Evolutionary conservation across 2,797 vertebrate genomes (phyloP).

Genomic region (Molossus molossus): DNA sequence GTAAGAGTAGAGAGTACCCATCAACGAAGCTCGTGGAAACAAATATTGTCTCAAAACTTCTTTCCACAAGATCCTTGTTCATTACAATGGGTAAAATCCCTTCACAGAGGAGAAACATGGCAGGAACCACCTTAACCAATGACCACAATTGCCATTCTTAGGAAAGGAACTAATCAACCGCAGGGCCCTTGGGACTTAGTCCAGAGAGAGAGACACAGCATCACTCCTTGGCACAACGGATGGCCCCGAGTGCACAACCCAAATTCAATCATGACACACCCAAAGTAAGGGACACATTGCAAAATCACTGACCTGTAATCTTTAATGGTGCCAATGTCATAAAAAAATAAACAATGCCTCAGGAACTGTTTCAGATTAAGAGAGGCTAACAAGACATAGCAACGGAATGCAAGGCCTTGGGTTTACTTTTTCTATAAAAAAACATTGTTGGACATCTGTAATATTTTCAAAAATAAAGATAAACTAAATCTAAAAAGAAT

Average conservation of each 20-base stretch:
- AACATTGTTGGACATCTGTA: neutral
- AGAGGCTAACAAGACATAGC: neutral
- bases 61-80: neutral
- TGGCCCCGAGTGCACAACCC: neutral
- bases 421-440: neutral
- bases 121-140: neutral
- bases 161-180: rapidly evolving
- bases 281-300: neutral
- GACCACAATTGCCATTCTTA: neutral
- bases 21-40: neutral
- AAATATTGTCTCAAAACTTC: neutral
- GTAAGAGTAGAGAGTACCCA: neutral
- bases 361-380: neutral
- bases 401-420: neutral
- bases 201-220: neutral
- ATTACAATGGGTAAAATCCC: neutral
- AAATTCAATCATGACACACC: neutral
- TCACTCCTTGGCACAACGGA: neutral
- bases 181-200: neutral
- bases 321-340: neutral
- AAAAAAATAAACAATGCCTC: constrained; percentile 14
- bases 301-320: neutral
- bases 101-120: neutral
- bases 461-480: too few species aligned
- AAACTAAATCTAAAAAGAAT: neutral